A percentile compares a stretch with the other conserved stretches of the same genome.
phyloP scores from a whole-genome alignment of 2,888 invertebrate genomes.

The Mimachlamys varia region DNA sequence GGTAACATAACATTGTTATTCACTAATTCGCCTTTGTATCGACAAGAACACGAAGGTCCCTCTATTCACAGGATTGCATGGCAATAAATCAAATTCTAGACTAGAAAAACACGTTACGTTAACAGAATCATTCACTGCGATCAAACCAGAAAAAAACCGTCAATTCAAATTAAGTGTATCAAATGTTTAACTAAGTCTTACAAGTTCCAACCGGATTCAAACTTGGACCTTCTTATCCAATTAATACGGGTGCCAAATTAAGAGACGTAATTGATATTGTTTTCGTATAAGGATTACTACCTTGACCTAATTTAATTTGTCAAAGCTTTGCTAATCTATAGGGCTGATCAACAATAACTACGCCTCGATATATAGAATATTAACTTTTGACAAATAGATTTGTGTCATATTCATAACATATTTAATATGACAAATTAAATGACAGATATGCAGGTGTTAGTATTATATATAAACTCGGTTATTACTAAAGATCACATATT shows the following conservation, averaged over 20 bases:
- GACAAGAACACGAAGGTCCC: no score
- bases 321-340: conserved; percentile 8
- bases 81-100: not conserved
- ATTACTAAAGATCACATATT: not conserved
- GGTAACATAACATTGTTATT: no score
- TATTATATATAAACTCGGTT: not conserved
- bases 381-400: not conserved
- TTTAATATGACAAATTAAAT: not conserved
- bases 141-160: not conserved
- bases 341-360: not conserved
- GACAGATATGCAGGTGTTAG: not conserved
- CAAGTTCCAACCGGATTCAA: not conserved
- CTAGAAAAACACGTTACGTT: not conserved
- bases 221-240: not conserved
- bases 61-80: not conserved
- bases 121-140: not conserved
- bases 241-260: not conserved
- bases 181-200: not conserved
- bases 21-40: no score
- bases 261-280: not conserved
- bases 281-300: not conserved
- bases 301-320: not conserved
- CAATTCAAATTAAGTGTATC: not conserved
- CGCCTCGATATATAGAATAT: not conserved
- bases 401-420: not conserved